Evolutionary conservation across 2,888 invertebrate genomes (phyloP), one percentile per base, ranked within the genome.

Genomic region (Phyllotreta striolata): DNA sequence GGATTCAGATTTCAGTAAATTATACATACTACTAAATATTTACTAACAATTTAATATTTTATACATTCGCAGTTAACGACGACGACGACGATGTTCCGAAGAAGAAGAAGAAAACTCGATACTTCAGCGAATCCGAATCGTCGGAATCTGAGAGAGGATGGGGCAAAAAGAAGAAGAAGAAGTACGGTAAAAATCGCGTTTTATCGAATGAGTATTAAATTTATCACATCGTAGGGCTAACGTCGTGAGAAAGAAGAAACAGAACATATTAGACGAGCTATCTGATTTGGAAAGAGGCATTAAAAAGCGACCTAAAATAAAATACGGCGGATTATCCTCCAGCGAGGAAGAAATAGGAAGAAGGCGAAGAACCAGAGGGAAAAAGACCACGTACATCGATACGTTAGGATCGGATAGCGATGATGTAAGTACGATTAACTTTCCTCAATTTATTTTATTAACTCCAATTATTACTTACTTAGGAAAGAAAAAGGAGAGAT

Each of bases 311-410:
- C 77, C 79, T 2, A 80, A 78, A 69, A 79, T 82, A 64, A 86
- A 85, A n/a, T 87, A 85, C 78, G 87, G 87, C 8, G 86, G 86
- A 0, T 82, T 87, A 66, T 85, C 85, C 71, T 85, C 81, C 46
- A 82, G 81, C 14, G 83, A 81, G 35, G 79, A 78, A 37, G 77
- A 79, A 43, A 84, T 87, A 63, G 85, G 87, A 56, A 67, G 67
- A 46, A 84, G 88, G 61, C 85, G 90, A 74, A 83, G 91, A 69
- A 92, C 92, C 0, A 80, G 92, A 5, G 91, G 91, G 67, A 85
- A 87, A 72, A 89, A 89, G 80, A 90, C 91, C 66, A 89, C 90
- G 78, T 93, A 93, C 75, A 88, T 91, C 3, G 93, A 92, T 81
- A 87, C 86, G 76, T 85, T 89, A 56, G 89, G 89, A 67, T 89